Conservation (phyloP, 2,113 vertebrate genomes). For the Accipiter cooperii region DNA sequence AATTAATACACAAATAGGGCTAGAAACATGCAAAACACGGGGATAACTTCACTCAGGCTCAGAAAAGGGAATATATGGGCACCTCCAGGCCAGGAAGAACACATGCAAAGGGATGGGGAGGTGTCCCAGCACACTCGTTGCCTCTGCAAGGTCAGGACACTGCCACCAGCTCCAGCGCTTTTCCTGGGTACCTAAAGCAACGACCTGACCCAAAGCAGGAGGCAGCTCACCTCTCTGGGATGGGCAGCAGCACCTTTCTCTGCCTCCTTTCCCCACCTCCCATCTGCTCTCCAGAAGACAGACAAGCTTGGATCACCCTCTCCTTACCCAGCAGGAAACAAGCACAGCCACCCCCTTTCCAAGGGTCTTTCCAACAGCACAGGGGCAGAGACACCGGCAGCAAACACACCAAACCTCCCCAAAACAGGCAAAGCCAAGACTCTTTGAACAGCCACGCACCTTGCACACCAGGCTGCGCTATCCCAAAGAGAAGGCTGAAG, state of each 20-base stretch:
- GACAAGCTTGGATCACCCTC: background rate
- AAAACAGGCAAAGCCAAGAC: background rate
- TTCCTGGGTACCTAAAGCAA: background rate
- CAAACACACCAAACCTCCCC: background rate
- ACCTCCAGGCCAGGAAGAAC: background rate
- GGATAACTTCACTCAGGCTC: background rate
- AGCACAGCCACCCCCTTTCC: background rate
- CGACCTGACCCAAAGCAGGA: background rate
- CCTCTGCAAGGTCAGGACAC: background rate
- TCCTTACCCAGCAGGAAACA: background rate
- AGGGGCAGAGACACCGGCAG: background rate
- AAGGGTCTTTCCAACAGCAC: background rate
- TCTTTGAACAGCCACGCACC: background rate
- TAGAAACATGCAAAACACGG: accelerated
- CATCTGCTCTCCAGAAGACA: background rate
- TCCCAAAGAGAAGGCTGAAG: accelerated
- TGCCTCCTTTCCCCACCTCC: background rate
- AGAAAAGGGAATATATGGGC: accelerated
- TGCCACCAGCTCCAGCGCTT: accelerated
- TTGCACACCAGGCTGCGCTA: accelerated
- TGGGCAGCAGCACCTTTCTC: background rate
- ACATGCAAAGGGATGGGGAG: background rate
- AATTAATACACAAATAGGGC: background rate
- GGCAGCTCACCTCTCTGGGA: background rate
- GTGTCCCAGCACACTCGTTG: background rate